Percentiles rank a stretch among this genome's conserved stretches.
These are phyloP conservation scores for Hyles euphorbiae DNA, from an alignment of 1,140 invertebrate genomes.

Conservation along the genomic window DNA sequence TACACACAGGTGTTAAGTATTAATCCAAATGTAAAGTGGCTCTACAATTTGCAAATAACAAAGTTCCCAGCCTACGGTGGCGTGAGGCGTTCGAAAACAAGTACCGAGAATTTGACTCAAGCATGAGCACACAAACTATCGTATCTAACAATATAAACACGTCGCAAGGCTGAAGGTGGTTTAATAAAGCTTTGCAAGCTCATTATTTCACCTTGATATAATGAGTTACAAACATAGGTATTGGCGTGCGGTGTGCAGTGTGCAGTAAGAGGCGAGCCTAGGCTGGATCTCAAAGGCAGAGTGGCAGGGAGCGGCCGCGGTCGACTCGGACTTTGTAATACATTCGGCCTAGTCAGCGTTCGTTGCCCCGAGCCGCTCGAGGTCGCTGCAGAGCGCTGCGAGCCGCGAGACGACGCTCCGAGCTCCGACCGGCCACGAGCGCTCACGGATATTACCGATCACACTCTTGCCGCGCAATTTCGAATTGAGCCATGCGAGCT, in stretches of 20 bases:
- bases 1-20: too few species aligned
- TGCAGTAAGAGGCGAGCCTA: slow-evolving; percentile 66
- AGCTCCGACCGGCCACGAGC: slow-evolving; percentile 33
- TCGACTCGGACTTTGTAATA: slow-evolving; percentile 71
- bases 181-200: slow-evolving; percentile 32
- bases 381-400: slow-evolving; percentile 48
- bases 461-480: slow-evolving; percentile 29
- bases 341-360: slow-evolving; percentile 72
- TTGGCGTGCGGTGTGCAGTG: slow-evolving; percentile 17
- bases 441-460: slow-evolving; percentile 35
- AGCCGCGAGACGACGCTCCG: slow-evolving; percentile 24
- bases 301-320: slow-evolving; percentile 64
- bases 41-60: too few species aligned
- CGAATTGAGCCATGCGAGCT: slow-evolving; percentile 1
- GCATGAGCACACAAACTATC: too few species aligned
- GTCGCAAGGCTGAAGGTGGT: slow-evolving; percentile 14
- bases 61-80: too few species aligned
- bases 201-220: slow-evolving; percentile 62
- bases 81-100: too few species aligned
- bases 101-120: too few species aligned
- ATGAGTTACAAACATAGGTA: slow-evolving; percentile 55
- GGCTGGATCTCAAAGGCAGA: slow-evolving; percentile 62
- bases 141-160: slow-evolving; percentile 2
- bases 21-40: too few species aligned
- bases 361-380: slow-evolving; percentile 61